Evolutionary conservation across 2,888 invertebrate genomes (phyloP).

Genomic region (Drosophila helvetica): DNA sequence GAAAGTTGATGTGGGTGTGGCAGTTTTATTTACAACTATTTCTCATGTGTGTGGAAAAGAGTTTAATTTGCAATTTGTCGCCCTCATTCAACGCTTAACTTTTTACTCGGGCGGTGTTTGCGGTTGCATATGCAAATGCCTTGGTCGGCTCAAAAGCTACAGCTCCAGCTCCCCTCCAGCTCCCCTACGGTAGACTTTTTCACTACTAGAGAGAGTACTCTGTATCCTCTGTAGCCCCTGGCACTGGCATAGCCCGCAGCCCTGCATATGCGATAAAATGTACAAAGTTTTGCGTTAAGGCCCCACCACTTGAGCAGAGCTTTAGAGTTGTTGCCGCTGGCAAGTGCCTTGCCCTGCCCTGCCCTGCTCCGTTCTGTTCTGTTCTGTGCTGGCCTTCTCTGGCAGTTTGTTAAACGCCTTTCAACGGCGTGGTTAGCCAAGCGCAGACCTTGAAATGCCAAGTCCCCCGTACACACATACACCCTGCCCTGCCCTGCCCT

Average conservation of each 20-base stretch:
- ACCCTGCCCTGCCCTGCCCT: not conserved
- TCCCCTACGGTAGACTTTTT: not conserved
- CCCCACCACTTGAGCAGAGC: slow-evolving; percentile 64
- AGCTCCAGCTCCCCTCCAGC: not conserved
- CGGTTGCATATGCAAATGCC: slow-evolving; percentile 74
- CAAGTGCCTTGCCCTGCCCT: slow-evolving; percentile 45
- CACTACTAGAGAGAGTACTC: not conserved
- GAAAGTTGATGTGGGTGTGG: slow-evolving; percentile 63
- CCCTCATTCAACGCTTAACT: slow-evolving; percentile 78
- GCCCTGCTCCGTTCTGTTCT: not conserved
- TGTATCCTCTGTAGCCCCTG: not conserved
- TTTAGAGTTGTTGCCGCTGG: slow-evolving; percentile 55
- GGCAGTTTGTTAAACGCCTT: slow-evolving; percentile 78
- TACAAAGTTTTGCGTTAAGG: slow-evolving; percentile 70
- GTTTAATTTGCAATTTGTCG: slow-evolving; percentile 80
- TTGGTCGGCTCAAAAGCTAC: slow-evolving; percentile 19
- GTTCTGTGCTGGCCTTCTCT: slow-evolving; percentile 22
- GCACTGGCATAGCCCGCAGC: slow-evolving; percentile 21
- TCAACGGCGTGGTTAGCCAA: slow-evolving; percentile 75
- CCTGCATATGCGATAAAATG: slow-evolving; percentile 62
- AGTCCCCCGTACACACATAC: not conserved
- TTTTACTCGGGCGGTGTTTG: slow-evolving; percentile 65
- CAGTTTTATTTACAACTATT: slow-evolving; percentile 76
- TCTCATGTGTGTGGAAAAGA: slow-evolving; percentile 72
- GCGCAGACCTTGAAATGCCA: slow-evolving; percentile 72